Conservation (phyloP, 2,888 invertebrate species). For the Caenorhabditis sinica region DNA sequence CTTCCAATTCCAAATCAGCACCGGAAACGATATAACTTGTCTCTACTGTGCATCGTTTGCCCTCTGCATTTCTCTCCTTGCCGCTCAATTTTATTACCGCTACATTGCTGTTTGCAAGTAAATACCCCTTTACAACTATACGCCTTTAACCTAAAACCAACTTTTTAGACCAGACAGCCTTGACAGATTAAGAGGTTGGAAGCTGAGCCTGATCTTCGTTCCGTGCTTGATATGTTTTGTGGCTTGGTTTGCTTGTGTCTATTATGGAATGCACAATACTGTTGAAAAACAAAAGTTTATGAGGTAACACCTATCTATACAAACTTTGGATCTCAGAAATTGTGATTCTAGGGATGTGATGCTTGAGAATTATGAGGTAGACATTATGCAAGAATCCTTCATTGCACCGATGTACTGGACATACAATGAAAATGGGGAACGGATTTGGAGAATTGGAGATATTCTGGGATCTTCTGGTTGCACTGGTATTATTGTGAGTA, state of each 20-base stretch:
- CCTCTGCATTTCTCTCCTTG: slow-evolving; percentile 39
- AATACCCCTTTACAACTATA: too few species aligned
- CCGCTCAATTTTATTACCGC: slow-evolving; percentile 49
- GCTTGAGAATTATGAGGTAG: slow-evolving; percentile 24
- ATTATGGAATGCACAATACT: slow-evolving; percentile 45
- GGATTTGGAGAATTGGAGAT: slow-evolving; percentile 14
- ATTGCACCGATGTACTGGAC: slow-evolving; percentile 51
- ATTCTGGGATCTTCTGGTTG: slow-evolving; percentile 32
- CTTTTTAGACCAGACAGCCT: slow-evolving; percentile 35
- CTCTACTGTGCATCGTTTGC: slow-evolving; percentile 57
- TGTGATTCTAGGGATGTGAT: slow-evolving; percentile 28
- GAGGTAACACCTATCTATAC: slow-evolving; percentile 4
- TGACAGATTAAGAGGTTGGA: background rate
- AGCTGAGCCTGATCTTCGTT: slow-evolving; percentile 26
- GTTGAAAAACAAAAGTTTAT: slow-evolving; percentile 44
- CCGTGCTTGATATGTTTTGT: slow-evolving; percentile 47
- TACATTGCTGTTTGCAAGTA: slow-evolving; percentile 52
- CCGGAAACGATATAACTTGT: slow-evolving; percentile 36
- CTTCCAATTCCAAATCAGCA: background rate
- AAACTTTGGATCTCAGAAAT: background rate
- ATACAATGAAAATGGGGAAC: background rate
- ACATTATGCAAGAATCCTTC: slow-evolving; percentile 26
- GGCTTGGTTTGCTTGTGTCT: slow-evolving; percentile 36
- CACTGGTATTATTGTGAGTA: background rate
- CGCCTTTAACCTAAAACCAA: background rate